Evolutionary conservation across 30 jellyfish, hydroid and myxozoan genomes (phyloP), one percentile per base, ranked within the genome.

Genomic region (Sanderia malayensis): DNA sequence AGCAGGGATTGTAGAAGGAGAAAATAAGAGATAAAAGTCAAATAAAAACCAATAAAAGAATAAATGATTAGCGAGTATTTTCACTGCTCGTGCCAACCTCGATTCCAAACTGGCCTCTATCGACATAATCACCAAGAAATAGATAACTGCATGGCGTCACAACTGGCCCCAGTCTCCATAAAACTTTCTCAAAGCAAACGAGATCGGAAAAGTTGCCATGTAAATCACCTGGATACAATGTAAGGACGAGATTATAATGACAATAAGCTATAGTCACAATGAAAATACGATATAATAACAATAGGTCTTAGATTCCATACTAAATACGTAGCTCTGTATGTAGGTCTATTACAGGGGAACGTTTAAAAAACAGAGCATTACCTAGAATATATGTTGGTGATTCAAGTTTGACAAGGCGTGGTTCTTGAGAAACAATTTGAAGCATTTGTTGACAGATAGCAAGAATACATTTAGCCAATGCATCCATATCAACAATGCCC

Each of bases 401-500:
- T 11, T 81, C 94, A 9, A 70, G 66, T 6, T 45, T 21, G 31
- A 81, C 73, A 8, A 81, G 94, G n/a, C 94, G 82, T 41, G 94
- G 85, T 46, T 81, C 94, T 32, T 69, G 52, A n/a, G 32, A 18
- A 19, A 81, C 64, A 70, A 81, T 61, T 15, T 69, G 86, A 63
- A 81, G 76, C 31, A 81, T 76, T 31, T 81, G 79, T 27, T 69
- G 74, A 57, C 94, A 81, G 18, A 81, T 71, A 13, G 46, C 86
- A 24, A 81, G 81, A 28, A 81, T 61, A 46, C 94, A 81, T 46
- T 71, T 81, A 0, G 84, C 85, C 58, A 81, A 62, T 0, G 83
- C 94, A 0, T 69, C 85, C 94, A 81, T 81, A 61, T 81, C 94
- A 33, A 81, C 94, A 23, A 61, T 78, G 28, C 94, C 94, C 94